Evolutionary conservation across 1,140 invertebrate species (phyloP).

Genomic region (Monomorium pharaonis): DNA sequence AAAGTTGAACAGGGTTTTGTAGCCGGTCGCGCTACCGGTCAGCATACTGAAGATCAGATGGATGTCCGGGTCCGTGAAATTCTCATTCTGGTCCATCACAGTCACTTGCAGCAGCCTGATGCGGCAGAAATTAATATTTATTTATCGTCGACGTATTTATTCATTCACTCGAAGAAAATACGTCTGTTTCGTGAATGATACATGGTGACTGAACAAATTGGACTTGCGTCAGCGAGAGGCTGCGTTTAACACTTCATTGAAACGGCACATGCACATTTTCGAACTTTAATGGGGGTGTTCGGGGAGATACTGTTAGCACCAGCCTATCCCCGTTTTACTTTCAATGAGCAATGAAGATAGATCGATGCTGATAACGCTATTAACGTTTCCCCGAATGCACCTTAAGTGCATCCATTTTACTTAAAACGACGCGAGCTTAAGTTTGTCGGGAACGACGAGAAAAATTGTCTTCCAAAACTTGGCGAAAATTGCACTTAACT

Average conservation of each 20-base stretch:
- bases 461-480: neutral
- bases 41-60: constrained; percentile 90
- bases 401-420: neutral
- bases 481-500: neutral
- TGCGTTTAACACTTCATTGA: neutral
- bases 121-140: neutral
- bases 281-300: too few species aligned
- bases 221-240: too few species aligned
- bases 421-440: neutral
- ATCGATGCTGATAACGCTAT: too few species aligned
- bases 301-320: too few species aligned
- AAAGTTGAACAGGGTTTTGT: constrained; percentile 89
- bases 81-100: constrained; percentile 88
- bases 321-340: too few species aligned
- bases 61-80: constrained; percentile 90
- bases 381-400: too few species aligned
- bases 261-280: neutral
- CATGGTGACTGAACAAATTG: too few species aligned
- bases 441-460: neutral
- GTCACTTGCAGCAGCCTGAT: constrained; percentile 88
- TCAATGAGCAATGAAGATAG: too few species aligned
- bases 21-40: constrained; percentile 88
- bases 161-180: neutral
- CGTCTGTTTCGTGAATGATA: neutral
- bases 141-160: constrained; percentile 1